Base-by-base conservation (phyloP, 1,140 invertebrate species). In the Stenopsyche tienmushanensis region DNA sequence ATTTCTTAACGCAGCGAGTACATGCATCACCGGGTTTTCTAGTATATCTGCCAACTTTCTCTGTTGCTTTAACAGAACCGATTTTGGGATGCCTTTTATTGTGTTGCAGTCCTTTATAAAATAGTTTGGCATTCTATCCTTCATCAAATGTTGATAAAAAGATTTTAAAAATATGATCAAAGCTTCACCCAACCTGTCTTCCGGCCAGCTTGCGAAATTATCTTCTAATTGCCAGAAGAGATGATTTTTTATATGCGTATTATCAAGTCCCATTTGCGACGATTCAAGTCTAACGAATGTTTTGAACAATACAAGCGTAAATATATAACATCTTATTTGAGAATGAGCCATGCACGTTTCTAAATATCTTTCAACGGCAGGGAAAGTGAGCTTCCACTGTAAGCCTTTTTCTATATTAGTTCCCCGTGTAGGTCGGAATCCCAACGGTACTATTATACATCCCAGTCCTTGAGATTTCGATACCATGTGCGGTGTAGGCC, bases 221-320 rank as follows among this genome's bases (percentile, higher is more conserved):
- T 84, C 83, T 73, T 93, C 90, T 65, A 88, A 88, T 74, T 90
- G 82, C 87, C 88, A 90, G 72, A 90, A 91, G n/a, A 93, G 73
- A 71, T 88, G 85, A 57, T 86, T 87, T 58, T 88, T 83, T n/a
- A 92, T 82, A 72, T 92, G 90, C 58, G 85, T 83, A 0, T 77
- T 74, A 17, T 83, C 82, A 0, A 89, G 74, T 1, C 86, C 85
- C 42, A 83, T 77, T 72, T 81, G 80, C 10, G 78, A 73, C 20
- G 82, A 76, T 29, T 82, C 73, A 0, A 83, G 84, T 70, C 86
- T 85, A 26, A 91, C 79, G 70, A 87, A 90, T 0, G 83, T 85
- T 71, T 89, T 88, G 62, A 88, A 83, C 0, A 90, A 73, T 26
- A 83, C 75, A 47, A 89, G 73, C 1, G 85, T 75, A 66, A 90